Evolutionary conservation across 2,888 invertebrate genomes (phyloP).

Genomic region (Brachypalpus laphriformis): DNA sequence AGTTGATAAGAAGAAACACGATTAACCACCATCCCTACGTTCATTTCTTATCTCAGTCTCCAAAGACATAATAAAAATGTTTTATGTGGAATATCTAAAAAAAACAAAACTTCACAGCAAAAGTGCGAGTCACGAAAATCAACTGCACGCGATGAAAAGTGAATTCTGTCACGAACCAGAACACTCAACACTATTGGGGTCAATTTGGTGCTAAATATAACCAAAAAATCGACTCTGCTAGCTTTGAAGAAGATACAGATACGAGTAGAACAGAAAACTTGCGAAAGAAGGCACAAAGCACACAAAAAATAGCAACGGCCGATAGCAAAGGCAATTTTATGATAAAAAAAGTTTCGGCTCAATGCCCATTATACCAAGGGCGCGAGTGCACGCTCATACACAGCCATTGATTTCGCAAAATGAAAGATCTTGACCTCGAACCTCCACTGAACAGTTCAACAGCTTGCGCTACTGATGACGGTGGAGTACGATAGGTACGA

Average conservation of each 20-base stretch:
- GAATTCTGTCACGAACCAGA: constrained; percentile 58
- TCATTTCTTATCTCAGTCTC: not conserved
- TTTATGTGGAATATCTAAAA: not conserved
- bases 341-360: constrained; percentile 15
- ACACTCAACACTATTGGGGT: constrained; percentile 49
- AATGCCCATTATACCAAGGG: constrained; percentile 41
- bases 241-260: constrained; percentile 10
- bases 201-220: constrained; percentile 52
- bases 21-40: not conserved
- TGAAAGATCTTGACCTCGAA: constrained; percentile 54
- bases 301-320: not conserved
- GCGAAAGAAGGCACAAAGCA: constrained; percentile 3
- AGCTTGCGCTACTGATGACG: not conserved
- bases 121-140: constrained; percentile 2
- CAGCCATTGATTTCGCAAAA: not conserved
- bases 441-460: constrained; percentile 37
- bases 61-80: not conserved
- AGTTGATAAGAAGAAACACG: not conserved
- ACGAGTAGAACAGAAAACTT: constrained; percentile 9
- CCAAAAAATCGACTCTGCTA: constrained; percentile 1
- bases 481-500: not conserved
- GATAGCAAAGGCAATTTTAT: not conserved
- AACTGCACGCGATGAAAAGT: constrained; percentile 31
- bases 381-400: constrained; percentile 2
- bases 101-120: not conserved